Conservation (phyloP, 1,140 invertebrate species). For the Amphibalanus amphitrite region DNA sequence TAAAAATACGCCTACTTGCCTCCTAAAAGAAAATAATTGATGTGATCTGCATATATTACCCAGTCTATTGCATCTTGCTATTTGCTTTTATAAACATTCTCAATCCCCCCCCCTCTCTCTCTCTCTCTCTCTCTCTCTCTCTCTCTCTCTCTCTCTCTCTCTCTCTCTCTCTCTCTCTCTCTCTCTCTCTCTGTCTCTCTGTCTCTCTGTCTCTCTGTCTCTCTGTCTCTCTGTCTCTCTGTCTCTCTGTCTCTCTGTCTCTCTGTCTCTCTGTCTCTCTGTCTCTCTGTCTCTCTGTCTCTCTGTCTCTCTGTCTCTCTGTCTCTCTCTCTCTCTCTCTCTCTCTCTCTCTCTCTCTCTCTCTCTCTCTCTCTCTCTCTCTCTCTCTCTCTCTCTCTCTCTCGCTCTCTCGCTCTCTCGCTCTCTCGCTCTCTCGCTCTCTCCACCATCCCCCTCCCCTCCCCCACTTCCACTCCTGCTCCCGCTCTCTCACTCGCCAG, state of each 20-base stretch:
- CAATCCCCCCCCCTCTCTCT: no score
- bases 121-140: conserved; percentile 5
- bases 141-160: conserved; percentile 8
- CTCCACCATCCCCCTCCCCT: not conserved
- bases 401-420: no score
- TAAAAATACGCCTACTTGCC: no score
- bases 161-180: conserved; percentile 10
- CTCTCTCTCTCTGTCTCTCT: conserved; percentile 3
- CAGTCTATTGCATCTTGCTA: no score
- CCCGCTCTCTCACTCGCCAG: no score
- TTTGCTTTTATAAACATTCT: no score
- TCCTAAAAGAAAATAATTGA: no score
- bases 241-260: conserved; percentile 3
- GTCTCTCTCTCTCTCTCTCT: conserved; percentile 2
- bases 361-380: conserved; percentile 5
- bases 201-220: not conserved
- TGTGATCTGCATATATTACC: no score
- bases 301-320: conserved; percentile 3
- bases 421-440: no score
- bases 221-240: conserved; percentile 3
- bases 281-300: conserved; percentile 4
- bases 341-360: conserved; percentile 5
- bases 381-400: conserved; percentile 2
- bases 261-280: conserved; percentile 5
- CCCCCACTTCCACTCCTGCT: no score